Base-by-base conservation (phyloP, 2,888 invertebrate genomes). In the Agonopterix subpropinquella region DNA sequence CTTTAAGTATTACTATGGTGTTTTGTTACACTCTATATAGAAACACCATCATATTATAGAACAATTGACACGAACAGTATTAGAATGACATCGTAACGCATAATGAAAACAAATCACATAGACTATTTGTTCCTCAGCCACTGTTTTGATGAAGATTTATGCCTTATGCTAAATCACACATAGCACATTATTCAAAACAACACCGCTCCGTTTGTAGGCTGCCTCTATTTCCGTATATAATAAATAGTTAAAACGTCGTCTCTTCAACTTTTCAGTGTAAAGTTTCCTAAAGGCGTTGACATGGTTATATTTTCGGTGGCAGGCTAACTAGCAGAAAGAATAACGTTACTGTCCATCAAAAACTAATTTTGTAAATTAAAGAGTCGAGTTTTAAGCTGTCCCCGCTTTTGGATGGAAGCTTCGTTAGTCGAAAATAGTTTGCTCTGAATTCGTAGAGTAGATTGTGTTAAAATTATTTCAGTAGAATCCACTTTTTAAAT, bases 221-320 rank as follows among this genome's bases (percentile, higher is more conserved):
- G 59, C 61, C 11, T 65, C 74, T 81, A 78, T 80, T 82, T 74
- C 64, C 55, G 71, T 71, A 55, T 50, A 59, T 70, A 76, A 75
- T 80, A 74, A 73, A 80, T 79, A 43, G 52, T 50, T 44, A 50
- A 36, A n/a, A 36, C 52, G 56, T 53, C 54, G 65, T 65, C 75
- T 69, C 72, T 70, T 71, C 76, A 70, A 80, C 73, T 77, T 83
- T 80, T 80, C 77, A 78, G 80, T 80, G 67, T 83, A 74, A 76
- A 73, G 77, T 85, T 85, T 76, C 79, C 53, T 65, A 66, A 73
- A 62, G 61, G 52, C 64, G 78, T 67, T 67, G 80, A 75, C 77
- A 70, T 67, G 55, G 55, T 62, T 68, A 73, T 85, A 83, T 84
- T 85, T 85, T 78, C 53, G 73, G 67, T 69, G 58, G 60, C 61